Evolutionary conservation across 2,888 invertebrate genomes (phyloP), one percentile per base, ranked within the genome.

Genomic region (Chymomyza amoena): DNA sequence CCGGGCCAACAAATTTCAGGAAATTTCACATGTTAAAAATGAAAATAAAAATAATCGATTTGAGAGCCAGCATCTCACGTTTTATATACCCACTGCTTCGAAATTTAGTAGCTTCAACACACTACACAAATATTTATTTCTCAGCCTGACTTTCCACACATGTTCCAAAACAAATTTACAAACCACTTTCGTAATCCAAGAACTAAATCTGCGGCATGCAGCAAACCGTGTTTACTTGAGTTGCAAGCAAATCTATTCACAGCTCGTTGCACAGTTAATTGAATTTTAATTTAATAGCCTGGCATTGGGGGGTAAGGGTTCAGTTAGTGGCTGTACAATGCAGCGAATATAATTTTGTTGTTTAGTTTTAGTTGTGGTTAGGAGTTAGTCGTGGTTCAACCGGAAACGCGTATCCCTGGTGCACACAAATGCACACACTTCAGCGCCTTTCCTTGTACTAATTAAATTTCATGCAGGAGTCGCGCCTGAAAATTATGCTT

Each of bases 241-340:
- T 13, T 45, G 39, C 39, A 45, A 45, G 13, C 13, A 45, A 45
- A 45, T 13, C 16, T 64, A 16, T 54, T 13, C 64, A 36, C 64
- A 64, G 57, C 15, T 59, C 50, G 57, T 56, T 65, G 39, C 56
- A 25, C 50, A 57, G 16, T 57, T 65, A 57, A 65, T 65, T 65
- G 65, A 57, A 57, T 59, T 57, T 50, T 59, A 65, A 65, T 65
- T 65, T 28, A 45, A 57, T 65, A 10, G 59, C 28, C 36, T 18
- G 2, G 39, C 13, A 45, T 45, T 10, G 6, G 32, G 28, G 28
- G 7, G 32, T 13, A 45, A 13, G 39, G 10, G 39, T 10, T 45
- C 39, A 45, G 39, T 13, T 13, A 45, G 39, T 3, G 3, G 39
- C 39, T 13, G 13, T 45, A 45, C 39, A 45, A 45, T 45, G 39